Conservation (phyloP, 2,113 vertebrate genomes). For the Lonchura striata region DNA sequence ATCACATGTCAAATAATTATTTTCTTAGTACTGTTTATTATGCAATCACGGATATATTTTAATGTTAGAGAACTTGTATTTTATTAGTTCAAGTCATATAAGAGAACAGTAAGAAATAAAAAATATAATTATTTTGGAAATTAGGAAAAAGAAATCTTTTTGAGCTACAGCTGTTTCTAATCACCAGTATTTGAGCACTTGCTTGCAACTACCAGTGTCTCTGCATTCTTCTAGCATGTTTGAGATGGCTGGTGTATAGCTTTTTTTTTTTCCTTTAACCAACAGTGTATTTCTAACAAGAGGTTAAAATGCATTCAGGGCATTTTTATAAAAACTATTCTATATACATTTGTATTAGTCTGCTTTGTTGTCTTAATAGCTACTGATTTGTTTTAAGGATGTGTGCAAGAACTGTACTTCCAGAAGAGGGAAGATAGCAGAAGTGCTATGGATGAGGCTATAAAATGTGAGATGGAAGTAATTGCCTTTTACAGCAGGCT, state of each 20-base stretch:
- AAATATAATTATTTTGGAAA: constrained; percentile 34
- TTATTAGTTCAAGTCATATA: neutral
- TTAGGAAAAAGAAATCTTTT: neutral
- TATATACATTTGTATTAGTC: neutral
- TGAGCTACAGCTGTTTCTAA: neutral
- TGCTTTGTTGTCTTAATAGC: constrained; percentile 18
- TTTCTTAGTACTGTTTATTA: constrained; percentile 66
- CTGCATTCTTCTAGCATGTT: neutral
- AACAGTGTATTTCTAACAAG: neutral
- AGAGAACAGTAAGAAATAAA: constrained; percentile 8
- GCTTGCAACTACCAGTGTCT: neutral
- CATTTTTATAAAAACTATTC: constrained; percentile 8
- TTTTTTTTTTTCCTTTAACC: neutral
- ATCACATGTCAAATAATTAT: constrained; percentile 59
- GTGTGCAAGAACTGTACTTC: neutral
- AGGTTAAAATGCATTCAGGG: neutral
- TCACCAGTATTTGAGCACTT: neutral
- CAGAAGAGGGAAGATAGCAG: neutral
- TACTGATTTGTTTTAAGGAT: neutral
- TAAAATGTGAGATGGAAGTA: neutral
- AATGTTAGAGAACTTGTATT: constrained; percentile 41
- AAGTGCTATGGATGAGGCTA: neutral
- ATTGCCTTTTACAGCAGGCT: neutral
- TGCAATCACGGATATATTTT: constrained; percentile 23
- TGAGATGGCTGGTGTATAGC: neutral